phyloP scores from a whole-genome alignment of 2,797 vertebrate genomes.

The Momotus momota region DNA sequence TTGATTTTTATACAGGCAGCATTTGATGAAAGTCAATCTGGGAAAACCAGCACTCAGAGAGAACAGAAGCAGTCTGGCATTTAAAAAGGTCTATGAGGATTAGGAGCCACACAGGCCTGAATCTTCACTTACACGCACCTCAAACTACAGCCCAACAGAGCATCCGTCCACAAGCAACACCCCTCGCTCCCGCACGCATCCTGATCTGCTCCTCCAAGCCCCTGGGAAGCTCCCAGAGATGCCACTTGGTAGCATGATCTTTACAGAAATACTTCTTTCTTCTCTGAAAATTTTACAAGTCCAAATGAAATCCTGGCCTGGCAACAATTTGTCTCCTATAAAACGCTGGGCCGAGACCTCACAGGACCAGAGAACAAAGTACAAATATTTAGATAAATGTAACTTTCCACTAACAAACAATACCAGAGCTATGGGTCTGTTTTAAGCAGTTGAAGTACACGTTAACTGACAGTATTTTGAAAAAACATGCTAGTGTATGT shows the following conservation, averaged over 20 bases:
- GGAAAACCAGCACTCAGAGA: background rate
- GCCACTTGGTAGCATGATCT: background rate
- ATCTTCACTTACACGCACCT: background rate
- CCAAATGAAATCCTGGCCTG: background rate
- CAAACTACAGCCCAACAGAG: background rate
- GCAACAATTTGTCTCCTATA: background rate
- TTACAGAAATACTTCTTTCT: background rate
- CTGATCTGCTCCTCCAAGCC: background rate
- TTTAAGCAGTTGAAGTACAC: background rate
- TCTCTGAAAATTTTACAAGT: background rate
- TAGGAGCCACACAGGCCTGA: accelerated
- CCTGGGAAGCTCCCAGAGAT: background rate
- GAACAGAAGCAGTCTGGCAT: background rate
- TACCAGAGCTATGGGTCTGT: background rate
- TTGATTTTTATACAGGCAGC: background rate
- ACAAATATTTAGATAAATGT: background rate
- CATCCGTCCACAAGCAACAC: background rate
- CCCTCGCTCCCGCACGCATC: accelerated
- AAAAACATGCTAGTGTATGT: background rate
- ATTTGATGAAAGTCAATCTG: background rate
- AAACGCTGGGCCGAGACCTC: background rate
- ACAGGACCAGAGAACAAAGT: background rate
- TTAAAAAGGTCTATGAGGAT: background rate
- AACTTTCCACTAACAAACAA: background rate
- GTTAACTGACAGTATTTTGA: background rate